A percentile compares a stretch with the other conserved stretches of the same genome.
These are phyloP conservation scores for Cephalotes varians DNA, from an alignment of 2,888 invertebrate species.

Conservation along the genomic window DNA sequence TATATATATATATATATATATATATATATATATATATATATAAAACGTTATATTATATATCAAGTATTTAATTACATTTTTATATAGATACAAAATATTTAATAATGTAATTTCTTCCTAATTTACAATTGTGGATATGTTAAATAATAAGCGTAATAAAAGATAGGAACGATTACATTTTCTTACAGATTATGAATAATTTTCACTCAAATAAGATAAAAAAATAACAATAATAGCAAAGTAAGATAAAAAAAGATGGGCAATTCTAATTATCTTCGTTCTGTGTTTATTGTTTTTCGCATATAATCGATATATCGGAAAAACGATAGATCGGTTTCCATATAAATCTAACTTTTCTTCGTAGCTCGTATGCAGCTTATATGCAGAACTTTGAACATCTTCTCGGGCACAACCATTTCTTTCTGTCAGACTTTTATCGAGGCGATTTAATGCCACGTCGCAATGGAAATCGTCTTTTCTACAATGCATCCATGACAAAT, in stretches of 20 bases:
- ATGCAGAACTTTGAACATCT: constrained; percentile 6
- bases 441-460: constrained; percentile 16
- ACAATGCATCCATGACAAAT: neutral
- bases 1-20: neutral
- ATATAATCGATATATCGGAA: constrained; percentile 16
- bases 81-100: neutral
- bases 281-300: neutral
- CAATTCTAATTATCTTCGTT: neutral
- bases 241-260: neutral
- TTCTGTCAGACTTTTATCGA: constrained; percentile 18
- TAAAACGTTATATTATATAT: too few relatives aligned
- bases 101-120: neutral
- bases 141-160: neutral
- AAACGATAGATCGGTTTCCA: neutral
- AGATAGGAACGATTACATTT: neutral
- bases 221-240: too few relatives aligned
- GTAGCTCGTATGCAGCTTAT: constrained; percentile 17
- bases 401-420: constrained; percentile 14
- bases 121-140: neutral
- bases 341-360: constrained; percentile 35
- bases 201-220: neutral
- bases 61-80: constrained; percentile 3
- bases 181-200: neutral
- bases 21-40: neutral
- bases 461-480: neutral